Base-by-base conservation (phyloP, 2,888 invertebrate species). In the Danaus chrysippus region DNA sequence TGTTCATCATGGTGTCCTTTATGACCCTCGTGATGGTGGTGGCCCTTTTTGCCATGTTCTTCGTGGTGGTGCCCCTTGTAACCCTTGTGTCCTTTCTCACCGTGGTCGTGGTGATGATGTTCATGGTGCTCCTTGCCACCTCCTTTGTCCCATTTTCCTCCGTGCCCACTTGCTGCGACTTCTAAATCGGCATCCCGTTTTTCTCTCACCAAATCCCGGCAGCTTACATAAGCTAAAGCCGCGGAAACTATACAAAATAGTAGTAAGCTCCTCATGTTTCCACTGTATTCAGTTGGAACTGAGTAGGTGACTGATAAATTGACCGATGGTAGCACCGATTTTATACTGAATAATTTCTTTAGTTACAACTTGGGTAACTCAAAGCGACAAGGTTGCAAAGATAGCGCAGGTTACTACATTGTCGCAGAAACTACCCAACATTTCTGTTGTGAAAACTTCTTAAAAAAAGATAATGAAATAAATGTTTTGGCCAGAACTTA, bases 51-150 rank as follows among this genome's bases (percentile, higher is more conserved):
- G 49, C 93, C 93, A 75, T 95, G 94, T 68, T 93, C 93, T 70
- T 94, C 91, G 63, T 93, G 93, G 43, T 92, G 93, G 52, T 92
- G 93, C 1, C 93, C 92, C 64, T 89, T 89, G 84, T 95, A 99
- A 89, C 94, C 94, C 71, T 95, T 94, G 73, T 95, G 94, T 3
- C 93, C 94, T 76, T 95, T 94, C 63, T 94, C 94, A 0, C 95
- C 95, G 70, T 94, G 93, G 66, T 93, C 92, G 66, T 92, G 91
- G 74, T 93, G 93, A 69, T 94, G 93, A 65, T 93, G 91, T 1
- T 87, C 91, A 70, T 94, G 93, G 68, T 94, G 92, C 66, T 94
- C 93, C 65, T 93, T 92, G 0, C 94, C 94, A 9, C 93, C 93
- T 10, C 94, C 94, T 71, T 89, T 88, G 66, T 90, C 89, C 88